Evolutionary conservation across 2,797 vertebrate genomes (phyloP), one percentile per base, ranked within the genome.

Genomic region (Poecile montanus): DNA sequence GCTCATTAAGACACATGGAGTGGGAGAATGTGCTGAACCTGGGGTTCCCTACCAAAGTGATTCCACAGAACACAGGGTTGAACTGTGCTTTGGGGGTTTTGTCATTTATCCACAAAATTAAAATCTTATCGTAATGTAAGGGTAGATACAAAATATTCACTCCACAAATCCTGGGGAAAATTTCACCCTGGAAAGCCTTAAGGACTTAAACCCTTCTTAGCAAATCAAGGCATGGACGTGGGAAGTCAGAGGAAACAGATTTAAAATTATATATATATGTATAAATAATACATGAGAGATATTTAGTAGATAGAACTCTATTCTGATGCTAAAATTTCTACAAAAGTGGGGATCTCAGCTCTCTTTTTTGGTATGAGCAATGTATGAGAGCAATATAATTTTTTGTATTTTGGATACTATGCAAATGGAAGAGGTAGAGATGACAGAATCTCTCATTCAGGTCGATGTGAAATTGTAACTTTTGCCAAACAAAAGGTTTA

Each of bases 1-100:
- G 22, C 9, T 20, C 3, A 19, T 36, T 1, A 1, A 30, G 36
- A 18, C 21, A 38, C 7, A 3, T 6, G 17, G 38, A 8, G 22
- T 23, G 32, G 44, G 29, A 51, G 4, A 18, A 30, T 30, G 10
- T 19, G 9, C 10, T 48, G 45, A 90, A 65, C 38, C 13, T 0
- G 0, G 45, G 19, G 20, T 36, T 61, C 27, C 20, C 62, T 51
- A 47, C 32, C 10, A 25, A 60, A 58, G 40, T 2, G 19, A 54
- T 74, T 32, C 30, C 36, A 48, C 36, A 42, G 45, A 70, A 61
- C 14, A 57, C 23, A 47, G 25, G 45, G 4, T 68, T 65, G 47
- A 77, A 68, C n/a, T 51, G 36, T 25, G 19, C 1, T 34, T 63
- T 45, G 32, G 9, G 18, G 13, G 0, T 29, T 45, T 26, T 26